A percentile compares a stretch with the other conserved stretches of the same genome.
Conservation (phyloP, 2,888 invertebrate genomes). For the Heliconius sara region DNA sequence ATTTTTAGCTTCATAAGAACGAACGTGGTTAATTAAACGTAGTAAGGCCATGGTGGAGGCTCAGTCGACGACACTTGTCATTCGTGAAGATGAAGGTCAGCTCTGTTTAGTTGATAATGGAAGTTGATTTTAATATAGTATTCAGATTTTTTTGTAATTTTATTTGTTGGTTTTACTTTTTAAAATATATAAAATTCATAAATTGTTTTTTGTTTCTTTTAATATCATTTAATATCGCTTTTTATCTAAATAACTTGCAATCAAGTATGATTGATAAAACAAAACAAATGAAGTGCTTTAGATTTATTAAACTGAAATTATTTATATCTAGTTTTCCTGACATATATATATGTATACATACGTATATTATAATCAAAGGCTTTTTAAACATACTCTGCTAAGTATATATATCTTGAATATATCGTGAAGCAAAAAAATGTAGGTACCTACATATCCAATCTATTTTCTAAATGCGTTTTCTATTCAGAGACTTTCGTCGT, state of each 20-base stretch:
- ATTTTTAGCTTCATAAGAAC: constrained; percentile 60
- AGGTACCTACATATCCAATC: background rate
- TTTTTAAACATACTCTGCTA: background rate
- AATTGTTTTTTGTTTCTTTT: background rate
- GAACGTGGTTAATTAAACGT: constrained; percentile 62
- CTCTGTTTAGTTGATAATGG: constrained; percentile 28
- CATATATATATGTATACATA: background rate
- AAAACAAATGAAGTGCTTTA: background rate
- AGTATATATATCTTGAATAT: too few species aligned
- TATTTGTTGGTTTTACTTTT: background rate
- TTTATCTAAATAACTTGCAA: background rate
- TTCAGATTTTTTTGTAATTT: background rate
- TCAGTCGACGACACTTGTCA: constrained; percentile 51
- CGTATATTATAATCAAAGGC: background rate
- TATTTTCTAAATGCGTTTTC: constrained; percentile 31
- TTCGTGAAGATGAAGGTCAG: constrained; percentile 45
- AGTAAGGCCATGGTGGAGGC: constrained; percentile 75
- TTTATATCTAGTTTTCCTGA: background rate
- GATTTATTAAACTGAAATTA: background rate
- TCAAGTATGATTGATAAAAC: background rate
- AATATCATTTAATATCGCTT: background rate
- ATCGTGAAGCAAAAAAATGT: too few species aligned
- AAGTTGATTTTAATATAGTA: constrained; percentile 13
- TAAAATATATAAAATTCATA: background rate
- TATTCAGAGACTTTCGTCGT: constrained; percentile 38